Conservation (phyloP, 2,797 vertebrate species). For the Sphaeramia orbicularis region DNA sequence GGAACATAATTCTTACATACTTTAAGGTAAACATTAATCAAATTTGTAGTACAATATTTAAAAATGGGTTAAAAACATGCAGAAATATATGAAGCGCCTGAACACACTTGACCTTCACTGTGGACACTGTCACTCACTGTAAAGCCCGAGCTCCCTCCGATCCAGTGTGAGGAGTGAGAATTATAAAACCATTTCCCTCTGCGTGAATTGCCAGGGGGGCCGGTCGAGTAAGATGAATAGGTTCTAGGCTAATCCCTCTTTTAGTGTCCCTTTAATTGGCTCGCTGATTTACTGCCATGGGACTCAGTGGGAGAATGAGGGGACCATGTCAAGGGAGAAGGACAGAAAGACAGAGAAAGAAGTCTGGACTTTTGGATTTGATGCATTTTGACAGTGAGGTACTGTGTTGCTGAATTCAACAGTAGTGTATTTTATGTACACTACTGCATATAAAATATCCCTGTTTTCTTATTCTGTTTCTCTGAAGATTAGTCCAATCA, state of each 20-base stretch:
- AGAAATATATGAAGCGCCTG: constrained; percentile 27
- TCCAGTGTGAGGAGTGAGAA: constrained; percentile 61
- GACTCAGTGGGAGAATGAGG: constrained; percentile 52
- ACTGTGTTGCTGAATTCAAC: constrained; percentile 28
- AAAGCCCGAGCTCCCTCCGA: constrained; percentile 32
- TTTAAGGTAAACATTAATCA: too few species aligned
- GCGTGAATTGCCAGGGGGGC: constrained; percentile 51
- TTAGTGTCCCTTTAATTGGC: constrained; percentile 81
- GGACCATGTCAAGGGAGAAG: constrained; percentile 24
- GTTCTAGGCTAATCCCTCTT: constrained; percentile 78
- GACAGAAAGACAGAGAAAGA: neutral
- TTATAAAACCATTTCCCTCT: constrained; percentile 68
- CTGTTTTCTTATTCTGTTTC: constrained; percentile 10
- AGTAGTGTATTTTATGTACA: constrained; percentile 23
- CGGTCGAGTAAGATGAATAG: constrained; percentile 68
- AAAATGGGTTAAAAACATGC: neutral
- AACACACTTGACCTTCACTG: constrained; percentile 62
- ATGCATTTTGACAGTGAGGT: constrained; percentile 39
- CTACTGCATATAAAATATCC: neutral
- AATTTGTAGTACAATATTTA: too few species aligned
- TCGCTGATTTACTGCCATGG: constrained; percentile 70
- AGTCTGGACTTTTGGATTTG: constrained; percentile 32
- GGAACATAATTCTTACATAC: too few species aligned
- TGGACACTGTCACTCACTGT: constrained; percentile 46
- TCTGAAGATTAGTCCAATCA: constrained; percentile 52